Evolutionary conservation across 2,113 vertebrate species (phyloP).

Genomic region (Theristicus caerulescens): DNA sequence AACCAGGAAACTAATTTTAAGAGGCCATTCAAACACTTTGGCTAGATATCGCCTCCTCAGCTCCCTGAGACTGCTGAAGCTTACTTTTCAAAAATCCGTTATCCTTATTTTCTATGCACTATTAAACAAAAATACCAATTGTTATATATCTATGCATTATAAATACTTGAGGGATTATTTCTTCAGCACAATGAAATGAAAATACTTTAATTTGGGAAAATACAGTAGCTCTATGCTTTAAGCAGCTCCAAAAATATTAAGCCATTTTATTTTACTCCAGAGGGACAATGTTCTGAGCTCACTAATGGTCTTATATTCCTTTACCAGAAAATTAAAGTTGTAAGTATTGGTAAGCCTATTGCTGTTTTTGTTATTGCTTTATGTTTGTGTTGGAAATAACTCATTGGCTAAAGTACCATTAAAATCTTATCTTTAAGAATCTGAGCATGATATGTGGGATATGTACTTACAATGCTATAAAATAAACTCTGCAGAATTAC

Average conservation of each 20-base stretch:
- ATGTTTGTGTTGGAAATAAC: background rate
- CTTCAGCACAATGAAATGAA: slow-evolving; percentile 19
- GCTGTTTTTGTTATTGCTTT: slow-evolving; percentile 9
- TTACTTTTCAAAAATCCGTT: slow-evolving; percentile 11
- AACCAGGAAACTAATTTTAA: background rate
- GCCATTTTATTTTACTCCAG: slow-evolving; percentile 23
- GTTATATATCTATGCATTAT: background rate
- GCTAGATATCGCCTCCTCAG: background rate
- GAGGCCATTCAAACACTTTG: background rate
- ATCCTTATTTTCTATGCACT: slow-evolving; percentile 3
- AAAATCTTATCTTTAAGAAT: slow-evolving; percentile 6
- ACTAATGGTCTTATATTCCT: slow-evolving; percentile 18
- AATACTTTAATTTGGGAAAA: slow-evolving; percentile 28
- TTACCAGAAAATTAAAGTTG: slow-evolving; percentile 33
- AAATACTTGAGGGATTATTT: slow-evolving; percentile 42
- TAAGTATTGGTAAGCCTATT: slow-evolving; percentile 29
- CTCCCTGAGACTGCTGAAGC: background rate
- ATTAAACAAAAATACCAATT: slow-evolving; percentile 33
- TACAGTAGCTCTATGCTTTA: background rate
- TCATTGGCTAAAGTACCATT: background rate
- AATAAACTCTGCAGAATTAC: background rate
- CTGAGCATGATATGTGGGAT: background rate
- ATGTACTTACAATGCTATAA: background rate
- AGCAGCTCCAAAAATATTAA: slow-evolving; percentile 35
- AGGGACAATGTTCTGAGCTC: background rate